Evolutionary conservation across 2,888 invertebrate genomes (phyloP).

Genomic region (Nomada fabriciana): DNA sequence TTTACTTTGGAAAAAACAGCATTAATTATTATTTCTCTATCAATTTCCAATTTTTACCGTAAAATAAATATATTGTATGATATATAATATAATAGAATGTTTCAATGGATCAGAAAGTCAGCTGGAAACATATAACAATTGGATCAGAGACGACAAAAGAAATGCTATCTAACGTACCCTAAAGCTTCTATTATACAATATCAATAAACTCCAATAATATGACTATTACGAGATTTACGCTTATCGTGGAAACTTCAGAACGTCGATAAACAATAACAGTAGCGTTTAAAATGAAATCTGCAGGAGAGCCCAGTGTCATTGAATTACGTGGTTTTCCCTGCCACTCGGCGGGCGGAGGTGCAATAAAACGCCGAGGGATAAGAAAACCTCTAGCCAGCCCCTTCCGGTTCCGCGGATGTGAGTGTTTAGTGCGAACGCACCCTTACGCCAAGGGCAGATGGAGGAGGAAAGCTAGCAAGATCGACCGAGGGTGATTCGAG

Average conservation of each 20-base stretch:
- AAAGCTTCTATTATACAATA: no score
- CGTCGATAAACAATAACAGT: slow-evolving; percentile 32
- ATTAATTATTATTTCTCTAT: no score
- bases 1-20: no score
- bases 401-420: slow-evolving; percentile 53
- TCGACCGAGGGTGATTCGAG: slow-evolving; percentile 38
- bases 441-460: slow-evolving; percentile 60
- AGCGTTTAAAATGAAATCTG: slow-evolving; percentile 40
- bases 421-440: slow-evolving; percentile 65
- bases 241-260: neutral
- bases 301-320: slow-evolving; percentile 45
- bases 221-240: neutral
- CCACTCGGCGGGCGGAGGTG: slow-evolving; percentile 53
- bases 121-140: no score
- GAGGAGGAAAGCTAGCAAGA: slow-evolving; percentile 64
- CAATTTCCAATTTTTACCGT: no score
- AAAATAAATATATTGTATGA: no score
- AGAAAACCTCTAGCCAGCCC: slow-evolving; percentile 57
- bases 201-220: no score
- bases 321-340: slow-evolving; percentile 66
- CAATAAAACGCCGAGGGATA: slow-evolving; percentile 60
- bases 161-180: no score
- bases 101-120: no score
- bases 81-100: no score
- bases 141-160: no score